A percentile compares a stretch with the other conserved stretches of the same genome.
phyloP scores from a whole-genome alignment of 2,797 vertebrate genomes.

The Crenichthys baileyi region DNA sequence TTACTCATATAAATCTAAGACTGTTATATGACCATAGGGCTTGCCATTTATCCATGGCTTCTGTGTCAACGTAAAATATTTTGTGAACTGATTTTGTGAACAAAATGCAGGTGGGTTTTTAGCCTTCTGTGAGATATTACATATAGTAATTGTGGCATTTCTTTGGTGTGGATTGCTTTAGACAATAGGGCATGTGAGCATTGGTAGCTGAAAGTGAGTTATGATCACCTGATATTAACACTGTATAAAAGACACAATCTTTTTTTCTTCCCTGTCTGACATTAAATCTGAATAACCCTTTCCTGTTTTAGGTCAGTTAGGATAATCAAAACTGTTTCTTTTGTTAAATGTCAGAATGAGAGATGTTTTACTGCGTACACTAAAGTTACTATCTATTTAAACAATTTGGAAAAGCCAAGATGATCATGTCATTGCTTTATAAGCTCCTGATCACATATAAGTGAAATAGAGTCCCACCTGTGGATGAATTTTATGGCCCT shows the following conservation, averaged over 20 bases:
- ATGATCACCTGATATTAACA: not conserved
- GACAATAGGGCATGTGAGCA: not conserved
- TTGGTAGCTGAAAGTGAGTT: not conserved
- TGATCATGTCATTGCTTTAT: not conserved
- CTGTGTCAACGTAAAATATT: not conserved
- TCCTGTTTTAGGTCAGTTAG: not conserved
- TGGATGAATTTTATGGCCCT: not conserved
- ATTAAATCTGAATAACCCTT: not conserved
- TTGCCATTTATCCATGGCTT: not conserved
- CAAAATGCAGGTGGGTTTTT: not conserved
- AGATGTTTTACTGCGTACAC: no score
- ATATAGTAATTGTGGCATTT: no score
- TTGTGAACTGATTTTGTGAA: not conserved
- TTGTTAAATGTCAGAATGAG: not conserved
- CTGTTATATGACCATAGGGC: not conserved
- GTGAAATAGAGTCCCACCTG: not conserved
- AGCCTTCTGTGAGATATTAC: not conserved
- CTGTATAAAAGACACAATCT: not conserved
- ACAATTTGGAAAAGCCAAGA: not conserved
- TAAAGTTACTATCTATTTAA: not conserved
- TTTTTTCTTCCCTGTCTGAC: no score
- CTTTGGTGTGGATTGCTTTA: not conserved
- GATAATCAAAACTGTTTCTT: not conserved
- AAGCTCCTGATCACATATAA: not conserved
- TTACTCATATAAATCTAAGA: not conserved